Evolutionary conservation across 2,113 vertebrate genomes (phyloP), one percentile per base, ranked within the genome.

Genomic region (Corythaixoides concolor): DNA sequence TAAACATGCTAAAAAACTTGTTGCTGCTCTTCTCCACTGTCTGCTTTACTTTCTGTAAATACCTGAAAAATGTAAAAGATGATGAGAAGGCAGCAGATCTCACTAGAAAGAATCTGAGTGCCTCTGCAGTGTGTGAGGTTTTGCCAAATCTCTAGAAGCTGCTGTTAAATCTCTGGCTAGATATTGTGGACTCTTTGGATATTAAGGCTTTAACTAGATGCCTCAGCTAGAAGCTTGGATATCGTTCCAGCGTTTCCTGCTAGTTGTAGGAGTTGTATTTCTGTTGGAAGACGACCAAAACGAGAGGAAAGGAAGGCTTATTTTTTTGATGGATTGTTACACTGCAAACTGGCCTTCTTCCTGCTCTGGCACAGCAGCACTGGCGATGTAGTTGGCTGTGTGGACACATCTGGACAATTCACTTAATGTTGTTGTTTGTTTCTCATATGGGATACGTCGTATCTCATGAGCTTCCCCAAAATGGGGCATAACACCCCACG

Each of bases 201-300:
- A 91, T 93, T 1, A 15, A 39, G 84, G 93, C 81, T 96, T 96
- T 93, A 95, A 39, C 89, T 91, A 23, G 49, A 91, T 58, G 89
- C 78, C 79, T 95, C 58, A n/a, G 85, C 81, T 93, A 84, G 85
- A 82, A 94, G 90, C 89, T 91, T 94, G 96, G 82, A 30, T 68
- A 75, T 74, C 37, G 8, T 85, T 95, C 66, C 74, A 89, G 62
- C 5, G 49, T 89, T 97, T 95, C 91, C 94, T 95, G 95, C 84
- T 63, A 68, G 91, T 82, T 94, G 91, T 85, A 95, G 77, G 69
- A 96, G 89, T 72, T 90, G 76, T 97, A 28, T 96, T 97, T 89
- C 84, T 97, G 43, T 92, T 97, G 95, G 96, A 96, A 94, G 62
- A 20, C 0, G 1, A 82, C 93, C 95, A 95, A 55, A 74, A 90